Percentiles rank a stretch among this genome's conserved stretches.
These are phyloP conservation scores for Leptinotarsa tumamoca DNA, from an alignment of 2,888 invertebrate genomes.

Conservation along the genomic window DNA sequence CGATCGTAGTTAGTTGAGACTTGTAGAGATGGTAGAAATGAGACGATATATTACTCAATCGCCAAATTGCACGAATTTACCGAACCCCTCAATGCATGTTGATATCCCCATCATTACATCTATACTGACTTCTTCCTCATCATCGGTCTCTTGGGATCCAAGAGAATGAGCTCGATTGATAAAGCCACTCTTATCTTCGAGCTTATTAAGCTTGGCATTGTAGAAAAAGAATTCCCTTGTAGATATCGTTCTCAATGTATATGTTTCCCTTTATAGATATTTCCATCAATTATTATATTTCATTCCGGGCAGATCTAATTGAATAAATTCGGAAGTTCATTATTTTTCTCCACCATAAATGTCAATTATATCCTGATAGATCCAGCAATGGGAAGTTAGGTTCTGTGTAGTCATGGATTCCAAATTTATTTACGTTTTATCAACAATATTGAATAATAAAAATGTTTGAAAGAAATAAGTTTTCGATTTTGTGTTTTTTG, in stretches of 20 bases:
- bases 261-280: constrained; percentile 7
- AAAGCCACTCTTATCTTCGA: constrained; percentile 12
- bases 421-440: no score
- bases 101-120: constrained; percentile 8
- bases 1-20: no score
- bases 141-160: constrained; percentile 6
- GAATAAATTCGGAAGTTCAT: neutral
- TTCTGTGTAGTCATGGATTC: no score
- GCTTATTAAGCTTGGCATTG: constrained; percentile 3
- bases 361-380: no score
- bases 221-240: neutral
- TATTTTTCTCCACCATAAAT: neutral
- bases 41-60: no score
- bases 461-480: no score
- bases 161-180: constrained; percentile 9
- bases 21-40: no score
- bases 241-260: constrained; percentile 1
- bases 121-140: neutral
- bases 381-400: no score
- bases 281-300: neutral
- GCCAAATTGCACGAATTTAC: neutral
- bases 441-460: no score
- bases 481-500: no score
- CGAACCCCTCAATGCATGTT: neutral
- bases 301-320: constrained; percentile 4